Percentiles rank a stretch among this genome's conserved stretches.
phyloP scores from a whole-genome alignment of 2,113 vertebrate genomes.

The Dendropsophus ebraccatus region DNA sequence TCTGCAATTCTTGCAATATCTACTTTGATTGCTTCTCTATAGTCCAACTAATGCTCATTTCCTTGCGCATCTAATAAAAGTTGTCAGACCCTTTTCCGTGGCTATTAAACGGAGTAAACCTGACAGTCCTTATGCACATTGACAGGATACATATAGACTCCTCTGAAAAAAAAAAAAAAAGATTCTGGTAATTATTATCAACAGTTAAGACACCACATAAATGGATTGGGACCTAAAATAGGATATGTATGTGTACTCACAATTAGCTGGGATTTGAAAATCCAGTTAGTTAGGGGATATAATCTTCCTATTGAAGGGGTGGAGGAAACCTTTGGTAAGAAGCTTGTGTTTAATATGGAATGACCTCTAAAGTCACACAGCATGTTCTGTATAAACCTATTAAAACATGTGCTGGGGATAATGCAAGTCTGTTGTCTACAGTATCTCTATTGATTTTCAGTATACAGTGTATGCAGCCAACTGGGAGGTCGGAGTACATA shows the following conservation, averaged over 20 bases:
- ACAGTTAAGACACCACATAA: constrained; percentile 1
- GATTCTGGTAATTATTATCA: neutral
- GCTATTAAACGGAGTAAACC: too few relatives aligned
- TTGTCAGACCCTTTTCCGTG: too few relatives aligned
- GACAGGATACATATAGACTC: neutral
- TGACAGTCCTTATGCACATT: neutral
- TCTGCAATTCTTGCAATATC: too few relatives aligned
- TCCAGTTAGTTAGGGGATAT: constrained; percentile 14
- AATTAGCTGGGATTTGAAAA: constrained; percentile 24
- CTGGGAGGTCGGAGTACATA: too few relatives aligned
- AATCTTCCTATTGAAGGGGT: constrained; percentile 23
- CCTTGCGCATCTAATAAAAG: too few relatives aligned
- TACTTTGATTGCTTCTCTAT: too few relatives aligned
- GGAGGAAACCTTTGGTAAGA: neutral
- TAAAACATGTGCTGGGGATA: neutral
- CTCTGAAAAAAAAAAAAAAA: too few relatives aligned
- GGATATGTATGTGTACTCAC: neutral
- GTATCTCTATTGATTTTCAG: neutral
- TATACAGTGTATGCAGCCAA: too few relatives aligned
- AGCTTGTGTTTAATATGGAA: constrained; percentile 44
- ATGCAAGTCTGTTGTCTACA: neutral
- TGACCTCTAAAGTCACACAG: constrained; percentile 45
- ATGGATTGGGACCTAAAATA: constrained; percentile 2
- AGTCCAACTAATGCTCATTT: too few relatives aligned
- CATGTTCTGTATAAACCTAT: neutral